Percentiles rank a stretch among this genome's conserved stretches.
phyloP scores from a whole-genome alignment of 2,888 invertebrate genomes.

The Hymenopus coronatus region DNA sequence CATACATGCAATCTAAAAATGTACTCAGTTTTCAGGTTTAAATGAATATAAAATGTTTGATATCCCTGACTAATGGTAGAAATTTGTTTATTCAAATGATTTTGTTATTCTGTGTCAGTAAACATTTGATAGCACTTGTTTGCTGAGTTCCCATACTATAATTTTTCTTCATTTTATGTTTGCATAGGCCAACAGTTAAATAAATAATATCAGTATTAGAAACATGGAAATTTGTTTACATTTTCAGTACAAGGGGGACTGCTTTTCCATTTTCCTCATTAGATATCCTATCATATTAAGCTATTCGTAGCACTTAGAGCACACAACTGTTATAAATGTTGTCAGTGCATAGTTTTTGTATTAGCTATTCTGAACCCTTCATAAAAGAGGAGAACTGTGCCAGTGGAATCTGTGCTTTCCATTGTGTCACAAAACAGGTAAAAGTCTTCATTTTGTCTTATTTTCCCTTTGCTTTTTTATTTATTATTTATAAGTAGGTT shows the following conservation, averaged over 20 bases:
- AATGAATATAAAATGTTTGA: neutral
- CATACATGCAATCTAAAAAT: neutral
- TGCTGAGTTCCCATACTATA: neutral
- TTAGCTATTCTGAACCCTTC: neutral
- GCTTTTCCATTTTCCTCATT: neutral
- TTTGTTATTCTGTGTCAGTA: neutral
- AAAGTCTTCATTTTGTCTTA: neutral
- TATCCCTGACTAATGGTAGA: neutral
- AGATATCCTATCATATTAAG: too few species aligned
- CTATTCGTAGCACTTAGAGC: neutral
- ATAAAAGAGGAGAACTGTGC: neutral
- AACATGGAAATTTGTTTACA: neutral
- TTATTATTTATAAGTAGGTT: too few species aligned
- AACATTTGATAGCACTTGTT: neutral
- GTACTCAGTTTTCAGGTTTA: neutral
- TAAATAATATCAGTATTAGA: neutral
- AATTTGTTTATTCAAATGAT: neutral
- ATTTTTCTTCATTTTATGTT: neutral
- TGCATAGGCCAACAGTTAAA: neutral
- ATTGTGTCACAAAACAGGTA: neutral
- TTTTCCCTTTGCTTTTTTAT: neutral
- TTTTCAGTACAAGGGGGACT: neutral
- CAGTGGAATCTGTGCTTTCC: neutral
- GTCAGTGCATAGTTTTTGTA: neutral
- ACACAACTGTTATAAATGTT: neutral